These are phyloP conservation scores for Pangasius macronema DNA, from an alignment of 2,797 vertebrate genomes.

Conservation along the genomic window DNA sequence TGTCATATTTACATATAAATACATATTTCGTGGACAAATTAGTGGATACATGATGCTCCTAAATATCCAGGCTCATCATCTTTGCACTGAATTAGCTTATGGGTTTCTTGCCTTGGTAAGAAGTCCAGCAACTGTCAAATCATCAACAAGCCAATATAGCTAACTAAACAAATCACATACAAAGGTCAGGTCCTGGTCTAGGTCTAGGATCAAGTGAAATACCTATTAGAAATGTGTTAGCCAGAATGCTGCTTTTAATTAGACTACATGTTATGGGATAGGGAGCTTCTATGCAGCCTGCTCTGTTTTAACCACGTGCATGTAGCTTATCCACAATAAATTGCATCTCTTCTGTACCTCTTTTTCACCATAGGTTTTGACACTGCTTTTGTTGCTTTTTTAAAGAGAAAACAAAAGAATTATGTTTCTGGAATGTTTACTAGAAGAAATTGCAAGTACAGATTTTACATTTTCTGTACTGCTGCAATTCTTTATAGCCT, in stretches of 20 bases:
- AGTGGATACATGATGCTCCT: not conserved
- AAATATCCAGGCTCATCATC: not conserved
- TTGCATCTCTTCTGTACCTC: not conserved
- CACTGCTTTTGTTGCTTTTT: not conserved
- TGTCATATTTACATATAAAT: not conserved
- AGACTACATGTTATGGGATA: not conserved
- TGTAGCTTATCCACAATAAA: not conserved
- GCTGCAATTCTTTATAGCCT: not conserved
- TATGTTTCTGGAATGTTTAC: not conserved
- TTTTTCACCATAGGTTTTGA: not conserved
- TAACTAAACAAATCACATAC: not conserved
- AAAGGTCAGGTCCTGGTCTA: not conserved
- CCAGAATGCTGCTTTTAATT: conserved; percentile 1
- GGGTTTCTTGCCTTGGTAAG: not conserved
- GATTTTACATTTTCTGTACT: conserved; percentile 1
- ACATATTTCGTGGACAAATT: not conserved
- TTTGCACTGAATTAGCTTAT: not conserved
- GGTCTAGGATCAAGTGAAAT: not conserved
- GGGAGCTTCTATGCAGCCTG: not conserved
- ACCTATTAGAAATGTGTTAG: not conserved
- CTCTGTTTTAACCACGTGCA: not conserved
- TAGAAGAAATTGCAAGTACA: not conserved
- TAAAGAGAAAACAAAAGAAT: not conserved
- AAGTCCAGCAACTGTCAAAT: not conserved
- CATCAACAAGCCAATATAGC: not conserved